Base-by-base conservation (phyloP, 2,888 invertebrate species). In the Folsomia candida region DNA sequence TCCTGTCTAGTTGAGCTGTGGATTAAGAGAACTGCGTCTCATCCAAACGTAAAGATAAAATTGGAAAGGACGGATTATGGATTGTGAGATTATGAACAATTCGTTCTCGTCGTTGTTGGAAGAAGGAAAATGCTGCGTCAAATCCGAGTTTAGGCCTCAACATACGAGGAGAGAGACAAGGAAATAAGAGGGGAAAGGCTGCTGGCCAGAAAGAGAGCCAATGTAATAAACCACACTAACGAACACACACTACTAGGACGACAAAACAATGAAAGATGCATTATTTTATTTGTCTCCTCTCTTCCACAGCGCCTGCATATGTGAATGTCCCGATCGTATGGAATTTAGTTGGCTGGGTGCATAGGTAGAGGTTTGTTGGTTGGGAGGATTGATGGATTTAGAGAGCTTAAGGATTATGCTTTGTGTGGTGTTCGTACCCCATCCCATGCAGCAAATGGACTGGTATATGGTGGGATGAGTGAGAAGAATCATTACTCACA, bases 41-140 rank as follows among this genome's bases (percentile, higher is more conserved):
- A 37, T 9, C 4, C 37, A 37, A 4, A 37, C 37, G 37, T 37
- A 37, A 37, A 37, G 14, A 37, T 37, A n/a, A n/a, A 9, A 37
- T 37, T 4, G 37, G 54, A 54, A 14, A 37, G 63, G 51, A 64
- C 22, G 51, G 63, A 64, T 37, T 20, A 64, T 22, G 26, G 37
- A 28, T 62, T 62, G 62, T 62, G 51, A 26, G 63, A 64, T 64
- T 64, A 61, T 61, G 63, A 47, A 51, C 14, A 62, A 62, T 62
- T 62, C 27, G 62, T n/a, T n/a, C n/a, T n/a, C n/a, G n/a, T n/a
- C n/a, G n/a, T n/a, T n/a, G n/a, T n/a, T n/a, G n/a, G n/a, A n/a
- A n/a, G n/a, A 37, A 37, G 37, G 4, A 37, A n/a, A 37, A 37
- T 37, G n/a, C 37, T 14, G 14, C 14, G 37, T 37, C 37, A 37